phyloP scores from a whole-genome alignment of 1,140 invertebrate species.

The Zelostemma sp. region DNA sequence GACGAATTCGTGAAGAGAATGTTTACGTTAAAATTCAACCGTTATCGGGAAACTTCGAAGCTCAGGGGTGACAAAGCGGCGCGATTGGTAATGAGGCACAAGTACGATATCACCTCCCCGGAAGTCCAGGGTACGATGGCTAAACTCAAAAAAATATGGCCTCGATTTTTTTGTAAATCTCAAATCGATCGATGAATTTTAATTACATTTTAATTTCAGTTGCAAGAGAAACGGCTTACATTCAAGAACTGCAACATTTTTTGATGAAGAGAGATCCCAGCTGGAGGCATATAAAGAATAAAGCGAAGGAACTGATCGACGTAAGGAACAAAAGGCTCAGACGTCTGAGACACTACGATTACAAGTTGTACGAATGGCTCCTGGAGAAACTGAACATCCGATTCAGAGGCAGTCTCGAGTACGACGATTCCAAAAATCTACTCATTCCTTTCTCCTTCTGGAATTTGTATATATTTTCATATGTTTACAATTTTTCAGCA shows the following conservation, averaged over 20 bases:
- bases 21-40: too few species aligned
- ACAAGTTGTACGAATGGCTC: slow-evolving; percentile 89
- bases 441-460: neutral
- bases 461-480: neutral
- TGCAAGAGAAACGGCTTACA: slow-evolving; percentile 71
- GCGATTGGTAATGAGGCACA: too few species aligned
- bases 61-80: too few species aligned
- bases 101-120: too few species aligned
- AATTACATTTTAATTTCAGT: slow-evolving; percentile 64
- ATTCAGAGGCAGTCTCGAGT: slow-evolving; percentile 78
- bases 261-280: slow-evolving; percentile 67
- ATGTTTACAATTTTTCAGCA: slow-evolving; percentile 26
- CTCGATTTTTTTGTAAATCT: too few species aligned
- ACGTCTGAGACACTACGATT: slow-evolving; percentile 79
- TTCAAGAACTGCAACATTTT: slow-evolving; percentile 69
- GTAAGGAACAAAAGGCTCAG: slow-evolving; percentile 81
- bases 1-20: too few species aligned
- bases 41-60: too few species aligned
- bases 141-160: too few species aligned
- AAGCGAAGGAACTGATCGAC: slow-evolving; percentile 80
- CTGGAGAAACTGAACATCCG: slow-evolving; percentile 83
- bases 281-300: slow-evolving; percentile 70
- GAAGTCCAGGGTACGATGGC: too few species aligned
- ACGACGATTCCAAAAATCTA: slow-evolving; percentile 49
- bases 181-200: too few species aligned